Base-by-base conservation (phyloP, 2,797 vertebrate species). In the Columba guinea region DNA sequence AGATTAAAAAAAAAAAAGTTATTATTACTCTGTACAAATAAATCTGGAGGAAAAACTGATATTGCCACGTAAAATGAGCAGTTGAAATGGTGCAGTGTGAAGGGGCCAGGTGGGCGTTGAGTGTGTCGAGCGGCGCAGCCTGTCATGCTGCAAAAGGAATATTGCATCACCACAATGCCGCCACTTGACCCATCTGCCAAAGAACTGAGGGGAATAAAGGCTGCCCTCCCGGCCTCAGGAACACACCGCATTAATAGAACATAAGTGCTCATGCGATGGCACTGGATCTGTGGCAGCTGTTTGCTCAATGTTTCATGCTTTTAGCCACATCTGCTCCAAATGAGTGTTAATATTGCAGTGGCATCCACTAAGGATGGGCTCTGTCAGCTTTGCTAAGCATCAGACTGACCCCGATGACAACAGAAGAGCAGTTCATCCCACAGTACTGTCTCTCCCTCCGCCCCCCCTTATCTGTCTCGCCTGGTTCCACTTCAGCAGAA, bases 301-400 rank as follows among this genome's bases (percentile, higher is more conserved):
- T 99, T 98, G 98, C 99, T 99, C 99, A 99, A 99, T 99, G 99
- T 99, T 99, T 99, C 98, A 99, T 99, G 99, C 98, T 99, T 98
- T 98, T 97, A 98, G 99, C 98, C 99, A 99, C 99, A 99, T 99
- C 99, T 99, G 99, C 98, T 98, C 98, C 98, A 98, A 99, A 99
- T 98, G 98, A 99, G 98, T 98, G 99, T 99, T 99, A 99, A 99
- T 99, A 99, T 99, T 99, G 98, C 98, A 99, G 98, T 98, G 98
- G 98, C 97, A 97, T 98, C 96, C 97, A 97, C 98, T 93, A 96
- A 98, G 98, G 98, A 98, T 97, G 97, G 97, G 98, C 98, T 98
- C 98, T 99, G 99, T 99, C 99, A 98, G 98, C 98, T 98, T 96
- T 98, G 97, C 98, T 99, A 98, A 99, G 97, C 98, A 74, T 99